phyloP scores from a whole-genome alignment of 2,113 vertebrate genomes.

The Rhodinocichla rosea region DNA sequence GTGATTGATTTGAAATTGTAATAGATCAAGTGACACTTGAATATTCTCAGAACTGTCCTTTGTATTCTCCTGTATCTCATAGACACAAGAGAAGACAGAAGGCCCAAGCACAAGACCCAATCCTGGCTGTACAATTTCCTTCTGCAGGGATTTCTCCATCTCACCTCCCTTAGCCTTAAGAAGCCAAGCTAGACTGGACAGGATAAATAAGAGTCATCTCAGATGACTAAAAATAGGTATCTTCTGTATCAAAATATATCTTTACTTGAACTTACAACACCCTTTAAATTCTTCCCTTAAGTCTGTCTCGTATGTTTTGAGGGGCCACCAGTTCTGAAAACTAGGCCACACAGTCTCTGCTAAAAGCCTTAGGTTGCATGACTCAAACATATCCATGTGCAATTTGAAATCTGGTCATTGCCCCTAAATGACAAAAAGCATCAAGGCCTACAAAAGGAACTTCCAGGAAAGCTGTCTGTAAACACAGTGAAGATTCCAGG shows the following conservation, averaged over 20 bases:
- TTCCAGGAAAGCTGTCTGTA: background rate
- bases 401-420: background rate
- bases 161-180: background rate
- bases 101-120: background rate
- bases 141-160: background rate
- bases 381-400: background rate
- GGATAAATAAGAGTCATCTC: background rate
- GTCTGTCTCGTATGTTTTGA: background rate
- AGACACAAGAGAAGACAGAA: background rate
- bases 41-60: background rate
- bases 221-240: background rate
- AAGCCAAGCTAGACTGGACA: background rate
- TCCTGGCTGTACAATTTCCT: background rate
- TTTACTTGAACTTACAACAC: background rate
- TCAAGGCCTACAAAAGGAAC: background rate
- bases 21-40: background rate
- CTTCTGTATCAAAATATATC: conserved; percentile 3
- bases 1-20: background rate
- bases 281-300: background rate
- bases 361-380: background rate
- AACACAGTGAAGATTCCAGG: conserved; percentile 21
- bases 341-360: background rate
- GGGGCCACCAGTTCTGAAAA: background rate
- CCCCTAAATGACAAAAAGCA: background rate
- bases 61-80: background rate